Evolutionary conservation across 2,797 vertebrate genomes (phyloP), one percentile per base, ranked within the genome.

Genomic region (Sciaenops ocellatus): DNA sequence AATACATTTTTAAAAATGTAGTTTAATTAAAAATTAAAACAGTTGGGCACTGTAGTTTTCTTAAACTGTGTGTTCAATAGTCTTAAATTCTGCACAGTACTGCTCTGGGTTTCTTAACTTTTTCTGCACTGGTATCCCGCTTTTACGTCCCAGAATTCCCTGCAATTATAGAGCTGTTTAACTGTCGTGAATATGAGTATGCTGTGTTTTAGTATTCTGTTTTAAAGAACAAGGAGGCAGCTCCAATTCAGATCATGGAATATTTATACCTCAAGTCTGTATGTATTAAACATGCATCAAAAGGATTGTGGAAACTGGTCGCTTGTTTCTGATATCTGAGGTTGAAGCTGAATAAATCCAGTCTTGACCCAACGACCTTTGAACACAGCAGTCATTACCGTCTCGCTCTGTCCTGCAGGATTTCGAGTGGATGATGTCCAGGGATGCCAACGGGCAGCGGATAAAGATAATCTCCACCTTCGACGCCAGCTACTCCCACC

Each of bases 391-490:
- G 0, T 26, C 17, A 5, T 62, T 1, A 1, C 1, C 10, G 1
- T 46, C 48, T 7, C 10, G 0, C 50, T 76, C 16, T 59, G 7
- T 44, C 30, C 56, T 28, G 56, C 80, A 94, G 93, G 98, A 99
- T 79, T 99, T 99, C 48, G 98, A 99, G 1, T 99, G 98, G 97
- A 90, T 85, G 76, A 94, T 96, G 89, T 93, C 91, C 1, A 82
- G 79, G 22, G 92, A 78, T 0, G 0, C 6, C 0, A 62, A 2
- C 28, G 26, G 7, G 0, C 6, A 69, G 26, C 1, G 4, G 64
- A 73, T 95, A 17, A 90, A 94, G 56, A 93, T 99, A 6, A 95
- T 98, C 85, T 99, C 98, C 86, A 98, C 97, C 50, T 97, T 98
- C 66, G 98, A 99, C 24, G 10, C 66, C n/a, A 11, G 66, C 0